Percentiles rank a stretch among this genome's conserved stretches.
Evolutionary conservation across 2,888 invertebrate species (phyloP).

Genomic region (Campaea margaritaria): DNA sequence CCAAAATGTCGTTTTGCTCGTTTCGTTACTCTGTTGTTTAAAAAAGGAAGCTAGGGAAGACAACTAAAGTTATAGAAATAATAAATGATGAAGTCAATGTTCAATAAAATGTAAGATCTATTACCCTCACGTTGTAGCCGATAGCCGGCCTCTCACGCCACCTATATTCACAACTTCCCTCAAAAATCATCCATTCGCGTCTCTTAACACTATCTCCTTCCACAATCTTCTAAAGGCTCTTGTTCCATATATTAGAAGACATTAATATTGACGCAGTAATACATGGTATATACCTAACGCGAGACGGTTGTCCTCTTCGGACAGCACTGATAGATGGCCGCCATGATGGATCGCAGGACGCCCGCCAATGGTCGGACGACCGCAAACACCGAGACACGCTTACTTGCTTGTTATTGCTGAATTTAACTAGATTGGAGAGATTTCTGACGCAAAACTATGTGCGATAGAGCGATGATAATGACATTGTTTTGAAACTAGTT

Average conservation of each 20-base stretch:
- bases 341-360: slow-evolving; percentile 67
- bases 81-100: too few relatives aligned
- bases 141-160: too few relatives aligned
- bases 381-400: slow-evolving; percentile 55
- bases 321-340: slow-evolving; percentile 68
- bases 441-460: slow-evolving; percentile 12
- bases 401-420: slow-evolving; percentile 25
- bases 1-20: too few relatives aligned
- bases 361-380: slow-evolving; percentile 56
- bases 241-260: neutral
- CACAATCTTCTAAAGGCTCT: neutral
- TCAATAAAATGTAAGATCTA: too few relatives aligned
- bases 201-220: neutral
- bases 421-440: slow-evolving; percentile 30
- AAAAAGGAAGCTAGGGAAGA: too few relatives aligned
- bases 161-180: too few relatives aligned
- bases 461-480: neutral
- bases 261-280: slow-evolving; percentile 24
- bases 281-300: slow-evolving; percentile 35
- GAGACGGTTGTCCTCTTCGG: slow-evolving; percentile 48
- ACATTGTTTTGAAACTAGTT: neutral
- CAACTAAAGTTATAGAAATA: too few relatives aligned
- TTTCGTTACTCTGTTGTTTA: too few relatives aligned
- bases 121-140: too few relatives aligned
- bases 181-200: too few relatives aligned